Evolutionary conservation across 2,888 invertebrate species (phyloP).

Genomic region (Ypsolopha sequella): DNA sequence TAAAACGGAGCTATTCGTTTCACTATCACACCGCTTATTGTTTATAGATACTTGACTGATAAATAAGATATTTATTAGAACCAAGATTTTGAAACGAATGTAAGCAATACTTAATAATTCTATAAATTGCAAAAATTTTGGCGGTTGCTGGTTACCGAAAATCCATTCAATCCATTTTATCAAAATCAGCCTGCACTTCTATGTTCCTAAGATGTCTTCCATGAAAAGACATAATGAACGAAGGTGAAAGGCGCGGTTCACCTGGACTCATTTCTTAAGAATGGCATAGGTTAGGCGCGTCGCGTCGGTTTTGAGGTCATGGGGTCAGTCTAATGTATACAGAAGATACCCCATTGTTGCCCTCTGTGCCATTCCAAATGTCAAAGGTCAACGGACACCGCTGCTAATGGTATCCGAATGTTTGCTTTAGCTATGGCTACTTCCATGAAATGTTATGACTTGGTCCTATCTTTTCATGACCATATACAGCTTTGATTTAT

Average conservation of each 20-base stretch:
- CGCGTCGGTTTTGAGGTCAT: constrained; percentile 27
- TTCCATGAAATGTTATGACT: background rate
- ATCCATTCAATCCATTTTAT: too few species aligned
- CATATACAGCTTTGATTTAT: background rate
- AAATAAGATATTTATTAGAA: too few species aligned
- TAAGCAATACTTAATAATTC: too few species aligned
- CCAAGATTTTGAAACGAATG: too few species aligned
- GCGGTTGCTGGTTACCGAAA: too few species aligned
- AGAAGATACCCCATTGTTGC: constrained; percentile 2
- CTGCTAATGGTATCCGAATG: background rate
- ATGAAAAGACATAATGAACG: background rate
- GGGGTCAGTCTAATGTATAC: constrained; percentile 28
- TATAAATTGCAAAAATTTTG: too few species aligned
- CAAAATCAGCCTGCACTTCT: too few species aligned
- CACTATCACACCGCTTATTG: too few species aligned
- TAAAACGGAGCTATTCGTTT: too few species aligned
- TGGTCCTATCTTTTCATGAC: background rate
- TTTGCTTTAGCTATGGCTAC: background rate
- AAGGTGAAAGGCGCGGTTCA: constrained; percentile 36
- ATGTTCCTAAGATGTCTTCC: too few species aligned
- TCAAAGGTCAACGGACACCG: constrained; percentile 1
- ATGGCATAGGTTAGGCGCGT: constrained; percentile 24
- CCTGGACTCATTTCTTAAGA: constrained; percentile 26
- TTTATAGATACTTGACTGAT: too few species aligned
- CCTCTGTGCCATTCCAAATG: constrained; percentile 1